Conservation (phyloP, 2,113 vertebrate genomes). For the Bolborhynchus lineola region DNA sequence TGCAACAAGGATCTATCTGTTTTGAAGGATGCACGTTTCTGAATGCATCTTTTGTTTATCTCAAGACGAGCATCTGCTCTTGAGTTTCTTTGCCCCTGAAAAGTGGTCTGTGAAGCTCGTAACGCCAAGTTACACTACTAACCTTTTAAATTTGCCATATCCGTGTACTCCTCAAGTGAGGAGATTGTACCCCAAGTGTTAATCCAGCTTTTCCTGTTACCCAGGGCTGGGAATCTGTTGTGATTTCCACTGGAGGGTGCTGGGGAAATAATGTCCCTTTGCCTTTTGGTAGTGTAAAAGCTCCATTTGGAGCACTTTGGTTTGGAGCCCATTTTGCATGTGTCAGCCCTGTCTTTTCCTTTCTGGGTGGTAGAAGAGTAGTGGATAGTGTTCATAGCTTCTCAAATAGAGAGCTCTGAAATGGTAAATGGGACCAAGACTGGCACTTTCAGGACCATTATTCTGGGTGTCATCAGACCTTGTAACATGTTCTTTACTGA, state of each 20-base stretch:
- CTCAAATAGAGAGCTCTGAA: not conserved
- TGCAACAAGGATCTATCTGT: accelerated
- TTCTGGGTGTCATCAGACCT: not conserved
- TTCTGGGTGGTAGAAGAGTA: not conserved
- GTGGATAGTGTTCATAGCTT: not conserved
- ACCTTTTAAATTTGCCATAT: not conserved
- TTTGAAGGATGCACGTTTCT: not conserved
- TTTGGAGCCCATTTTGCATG: accelerated
- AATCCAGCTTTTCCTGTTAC: not conserved
- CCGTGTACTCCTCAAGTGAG: accelerated
- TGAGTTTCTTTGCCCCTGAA: not conserved
- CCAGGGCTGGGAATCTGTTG: not conserved
- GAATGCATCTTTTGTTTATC: not conserved
- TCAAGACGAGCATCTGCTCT: not conserved
- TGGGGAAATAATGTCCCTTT: not conserved
- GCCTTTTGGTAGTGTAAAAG: not conserved
- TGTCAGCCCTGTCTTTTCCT: not conserved
- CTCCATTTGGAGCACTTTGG: not conserved
- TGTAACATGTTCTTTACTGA: not conserved
- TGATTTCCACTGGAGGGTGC: not conserved
- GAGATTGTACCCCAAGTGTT: not conserved
- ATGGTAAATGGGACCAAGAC: not conserved
- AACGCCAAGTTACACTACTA: not conserved
- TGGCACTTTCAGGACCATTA: not conserved
- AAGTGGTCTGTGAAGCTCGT: not conserved